These are phyloP conservation scores for Spinus pinus DNA, from an alignment of 2,797 vertebrate species.

Conservation along the genomic window DNA sequence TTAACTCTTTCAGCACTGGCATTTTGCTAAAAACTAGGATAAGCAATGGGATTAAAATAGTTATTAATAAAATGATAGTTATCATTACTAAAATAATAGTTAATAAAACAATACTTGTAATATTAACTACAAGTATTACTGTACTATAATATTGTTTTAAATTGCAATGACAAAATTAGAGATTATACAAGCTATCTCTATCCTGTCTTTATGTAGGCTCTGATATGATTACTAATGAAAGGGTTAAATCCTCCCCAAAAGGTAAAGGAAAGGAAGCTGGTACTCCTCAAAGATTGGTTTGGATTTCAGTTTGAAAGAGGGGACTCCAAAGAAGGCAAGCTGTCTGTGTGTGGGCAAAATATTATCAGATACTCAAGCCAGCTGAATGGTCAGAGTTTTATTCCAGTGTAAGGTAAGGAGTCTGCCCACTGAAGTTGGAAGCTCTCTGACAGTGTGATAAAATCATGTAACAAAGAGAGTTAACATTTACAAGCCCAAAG, in stretches of 20 bases:
- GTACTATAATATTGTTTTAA: not conserved
- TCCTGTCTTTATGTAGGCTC: not conserved
- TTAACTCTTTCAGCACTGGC: conserved; percentile 7
- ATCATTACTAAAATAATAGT: not conserved
- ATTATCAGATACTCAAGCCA: not conserved
- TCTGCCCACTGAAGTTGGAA: not conserved
- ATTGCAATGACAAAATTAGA: not conserved
- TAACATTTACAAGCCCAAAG: not conserved
- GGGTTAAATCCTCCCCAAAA: not conserved
- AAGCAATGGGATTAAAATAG: not conserved
- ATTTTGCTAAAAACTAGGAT: not conserved
- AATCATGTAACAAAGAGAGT: not conserved
- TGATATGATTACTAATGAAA: not conserved
- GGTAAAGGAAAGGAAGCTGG: not conserved
- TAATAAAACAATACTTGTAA: not conserved
- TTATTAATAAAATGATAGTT: not conserved
- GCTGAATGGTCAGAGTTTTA: not conserved
- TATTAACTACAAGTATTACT: not conserved
- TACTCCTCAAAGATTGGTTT: not conserved
- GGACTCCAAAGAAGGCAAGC: not conserved
- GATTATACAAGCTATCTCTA: not conserved
- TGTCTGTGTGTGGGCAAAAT: not conserved
- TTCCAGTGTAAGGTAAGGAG: not conserved
- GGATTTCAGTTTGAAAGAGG: not conserved
- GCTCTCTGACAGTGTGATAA: not conserved